Evolutionary conservation across 1,140 invertebrate genomes (phyloP).

Genomic region (Drosophila lini): DNA sequence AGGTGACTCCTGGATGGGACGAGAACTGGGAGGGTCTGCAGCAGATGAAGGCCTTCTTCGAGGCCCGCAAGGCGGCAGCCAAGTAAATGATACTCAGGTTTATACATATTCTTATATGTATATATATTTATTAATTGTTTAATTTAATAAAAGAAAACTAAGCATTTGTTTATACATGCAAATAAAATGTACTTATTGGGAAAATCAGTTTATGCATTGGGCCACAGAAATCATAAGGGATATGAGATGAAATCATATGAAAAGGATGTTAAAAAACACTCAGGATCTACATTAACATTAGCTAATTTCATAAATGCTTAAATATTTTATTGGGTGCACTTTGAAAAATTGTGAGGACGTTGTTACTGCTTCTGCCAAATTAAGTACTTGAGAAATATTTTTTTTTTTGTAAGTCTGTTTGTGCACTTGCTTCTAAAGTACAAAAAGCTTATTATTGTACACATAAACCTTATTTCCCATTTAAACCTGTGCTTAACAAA

Average conservation of each 20-base stretch:
- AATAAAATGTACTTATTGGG: neutral
- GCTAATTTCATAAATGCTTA: no score
- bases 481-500: neutral
- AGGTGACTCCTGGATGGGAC: constrained; percentile 54
- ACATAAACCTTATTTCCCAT: neutral
- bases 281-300: no score
- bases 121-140: constrained; percentile 1
- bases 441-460: neutral
- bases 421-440: neutral
- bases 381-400: neutral
- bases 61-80: neutral
- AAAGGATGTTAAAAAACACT: no score
- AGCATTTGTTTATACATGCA: neutral
- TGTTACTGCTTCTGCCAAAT: no score
- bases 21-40: constrained; percentile 23
- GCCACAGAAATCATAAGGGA: neutral
- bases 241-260: neutral
- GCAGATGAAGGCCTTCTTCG: constrained; percentile 6
- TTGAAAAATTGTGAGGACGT: no score
- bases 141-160: constrained; percentile 9
- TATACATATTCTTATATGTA: neutral
- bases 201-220: neutral
- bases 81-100: constrained; percentile 4
- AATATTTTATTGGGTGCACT: no score
- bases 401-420: neutral